Percentiles rank a stretch among this genome's conserved stretches.
Evolutionary conservation across 2,888 invertebrate species (phyloP).

Genomic region (Colostygia pectinataria): DNA sequence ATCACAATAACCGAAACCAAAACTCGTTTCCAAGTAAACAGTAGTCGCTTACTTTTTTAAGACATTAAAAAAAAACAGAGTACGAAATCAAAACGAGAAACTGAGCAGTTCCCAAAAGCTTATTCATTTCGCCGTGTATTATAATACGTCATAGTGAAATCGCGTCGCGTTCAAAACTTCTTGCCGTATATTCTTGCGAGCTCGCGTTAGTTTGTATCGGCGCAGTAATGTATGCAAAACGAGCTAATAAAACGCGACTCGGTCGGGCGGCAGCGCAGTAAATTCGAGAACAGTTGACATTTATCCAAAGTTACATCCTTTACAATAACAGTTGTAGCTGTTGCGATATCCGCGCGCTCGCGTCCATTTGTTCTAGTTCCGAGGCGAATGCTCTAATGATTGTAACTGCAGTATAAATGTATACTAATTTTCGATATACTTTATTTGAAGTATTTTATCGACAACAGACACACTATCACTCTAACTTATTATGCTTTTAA

Average conservation of each 20-base stretch:
- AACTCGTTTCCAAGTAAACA: slow-evolving; percentile 11
- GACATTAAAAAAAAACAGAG: slow-evolving; percentile 16
- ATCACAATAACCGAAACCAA: slow-evolving; percentile 11
- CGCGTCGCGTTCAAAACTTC: slow-evolving; percentile 30
- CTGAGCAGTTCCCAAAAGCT: slow-evolving; percentile 2
- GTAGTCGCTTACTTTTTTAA: slow-evolving; percentile 4
- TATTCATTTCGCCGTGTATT: slow-evolving; percentile 15
- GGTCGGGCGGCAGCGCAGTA: slow-evolving; percentile 65
- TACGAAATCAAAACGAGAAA: slow-evolving; percentile 14
- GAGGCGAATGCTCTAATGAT: slow-evolving; percentile 57
- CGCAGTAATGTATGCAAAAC: slow-evolving; percentile 71
- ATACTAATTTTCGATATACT: no score
- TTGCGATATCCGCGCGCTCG: slow-evolving; percentile 70
- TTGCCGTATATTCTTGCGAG: slow-evolving; percentile 43
- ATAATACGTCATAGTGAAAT: slow-evolving; percentile 16
- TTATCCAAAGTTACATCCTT: slow-evolving; percentile 81
- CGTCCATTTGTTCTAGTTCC: slow-evolving; percentile 76
- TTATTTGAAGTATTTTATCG: no score
- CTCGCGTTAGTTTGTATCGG: slow-evolving; percentile 48
- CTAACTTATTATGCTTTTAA: no score
- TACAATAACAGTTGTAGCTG: slow-evolving; percentile 78
- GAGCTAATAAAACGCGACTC: slow-evolving; percentile 74
- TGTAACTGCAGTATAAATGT: no score
- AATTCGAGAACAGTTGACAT: slow-evolving; percentile 78
- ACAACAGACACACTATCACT: no score